A percentile compares a stretch with the other conserved stretches of the same genome.
Conservation (phyloP, 2,797 vertebrate genomes). For the Paguma larvata region DNA sequence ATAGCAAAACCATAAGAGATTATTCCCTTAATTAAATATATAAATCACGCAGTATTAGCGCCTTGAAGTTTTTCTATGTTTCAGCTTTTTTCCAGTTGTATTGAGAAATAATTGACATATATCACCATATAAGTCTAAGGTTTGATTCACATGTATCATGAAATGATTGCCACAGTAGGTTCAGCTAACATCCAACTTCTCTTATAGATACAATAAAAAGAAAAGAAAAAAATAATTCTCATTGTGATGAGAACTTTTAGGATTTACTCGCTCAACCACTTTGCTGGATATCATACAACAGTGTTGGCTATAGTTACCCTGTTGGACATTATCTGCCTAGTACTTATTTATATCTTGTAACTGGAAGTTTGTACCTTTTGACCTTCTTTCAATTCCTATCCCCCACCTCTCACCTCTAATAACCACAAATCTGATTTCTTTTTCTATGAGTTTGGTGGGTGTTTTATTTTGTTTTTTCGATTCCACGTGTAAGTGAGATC, state of each 20-base stretch:
- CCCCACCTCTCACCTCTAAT: neutral
- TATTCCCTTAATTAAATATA: constrained; percentile 79
- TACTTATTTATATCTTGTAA: neutral
- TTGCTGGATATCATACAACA: neutral
- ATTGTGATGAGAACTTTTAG: neutral
- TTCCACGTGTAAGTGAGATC: neutral
- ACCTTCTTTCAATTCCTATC: neutral
- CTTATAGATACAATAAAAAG: neutral
- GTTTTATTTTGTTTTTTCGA: neutral
- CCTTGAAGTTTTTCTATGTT: constrained; percentile 31
- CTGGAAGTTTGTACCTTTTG: neutral
- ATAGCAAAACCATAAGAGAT: constrained; percentile 59
- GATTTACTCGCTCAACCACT: neutral
- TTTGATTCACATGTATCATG: neutral
- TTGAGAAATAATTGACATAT: neutral
- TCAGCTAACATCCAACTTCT: neutral
- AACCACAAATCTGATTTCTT: neutral
- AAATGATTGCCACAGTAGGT: neutral
- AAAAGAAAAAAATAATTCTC: neutral
- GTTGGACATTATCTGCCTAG: neutral
- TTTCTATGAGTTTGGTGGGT: neutral
- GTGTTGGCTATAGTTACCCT: neutral
- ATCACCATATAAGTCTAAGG: neutral
- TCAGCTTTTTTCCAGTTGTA: neutral
- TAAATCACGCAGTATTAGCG: constrained; percentile 65